phyloP scores from a whole-genome alignment of 2,888 invertebrate species.

The Drosophila fulvimacula region DNA sequence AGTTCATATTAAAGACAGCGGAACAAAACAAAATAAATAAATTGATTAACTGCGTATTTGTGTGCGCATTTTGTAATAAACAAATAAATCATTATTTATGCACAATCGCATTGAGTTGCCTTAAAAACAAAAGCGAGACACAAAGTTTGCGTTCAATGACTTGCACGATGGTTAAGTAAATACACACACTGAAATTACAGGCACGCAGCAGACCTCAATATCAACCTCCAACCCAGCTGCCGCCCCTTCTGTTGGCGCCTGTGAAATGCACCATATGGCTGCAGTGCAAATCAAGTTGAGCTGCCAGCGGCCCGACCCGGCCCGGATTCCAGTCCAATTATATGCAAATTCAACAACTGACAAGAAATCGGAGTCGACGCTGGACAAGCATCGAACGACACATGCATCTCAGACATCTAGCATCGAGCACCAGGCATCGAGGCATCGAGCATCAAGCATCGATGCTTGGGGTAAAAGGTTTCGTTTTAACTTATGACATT shows the following conservation, averaged over 20 bases:
- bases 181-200: conserved; percentile 57
- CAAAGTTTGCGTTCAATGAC: conserved; percentile 71
- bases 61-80: conserved; percentile 65
- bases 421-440: conserved; percentile 13
- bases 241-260: conserved; percentile 27
- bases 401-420: neutral
- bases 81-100: conserved; percentile 81
- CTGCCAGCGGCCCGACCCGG: conserved; percentile 16
- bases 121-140: conserved; percentile 62
- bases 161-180: conserved; percentile 75
- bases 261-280: conserved; percentile 65
- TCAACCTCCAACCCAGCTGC: conserved; percentile 6
- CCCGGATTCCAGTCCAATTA: conserved; percentile 64
- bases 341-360: conserved; percentile 66
- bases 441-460: conserved; percentile 18
- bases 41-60: conserved; percentile 76
- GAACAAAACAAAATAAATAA: conserved; percentile 39
- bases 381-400: conserved; percentile 6
- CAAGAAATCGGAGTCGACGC: conserved; percentile 63
- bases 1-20: conserved; percentile 49
- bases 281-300: conserved; percentile 50
- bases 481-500: conserved; percentile 76
- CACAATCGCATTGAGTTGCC: conserved; percentile 46
- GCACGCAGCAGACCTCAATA: conserved; percentile 22
- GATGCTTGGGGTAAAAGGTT: conserved; percentile 62